Conservation (phyloP, 2,113 vertebrate genomes). For the Phaethornis superciliosus region DNA sequence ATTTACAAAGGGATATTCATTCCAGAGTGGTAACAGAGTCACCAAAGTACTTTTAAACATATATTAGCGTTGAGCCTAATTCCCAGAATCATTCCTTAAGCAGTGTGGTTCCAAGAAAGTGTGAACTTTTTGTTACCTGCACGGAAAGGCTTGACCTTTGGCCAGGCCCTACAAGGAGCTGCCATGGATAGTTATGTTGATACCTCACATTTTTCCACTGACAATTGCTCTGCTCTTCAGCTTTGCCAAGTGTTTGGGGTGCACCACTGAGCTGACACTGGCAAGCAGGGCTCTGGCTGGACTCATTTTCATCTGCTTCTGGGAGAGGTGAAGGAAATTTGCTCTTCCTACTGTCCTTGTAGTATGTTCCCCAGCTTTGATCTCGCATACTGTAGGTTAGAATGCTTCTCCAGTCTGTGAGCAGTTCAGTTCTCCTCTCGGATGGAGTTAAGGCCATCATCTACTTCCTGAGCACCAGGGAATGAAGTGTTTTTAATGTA, state of each 20-base stretch:
- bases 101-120: background rate
- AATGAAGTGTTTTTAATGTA: background rate
- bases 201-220: background rate
- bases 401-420: background rate
- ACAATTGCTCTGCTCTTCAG: background rate
- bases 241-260: background rate
- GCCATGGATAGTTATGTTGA: background rate
- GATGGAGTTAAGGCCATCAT: background rate
- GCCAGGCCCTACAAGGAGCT: background rate
- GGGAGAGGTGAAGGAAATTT: background rate
- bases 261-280: background rate
- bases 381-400: rapidly evolving
- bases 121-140: background rate
- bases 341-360: background rate
- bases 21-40: background rate
- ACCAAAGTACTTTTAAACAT: background rate
- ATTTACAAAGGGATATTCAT: background rate
- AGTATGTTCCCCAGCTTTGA: background rate
- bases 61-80: background rate
- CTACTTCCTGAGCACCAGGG: background rate
- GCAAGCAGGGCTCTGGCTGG: background rate
- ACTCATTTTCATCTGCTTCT: background rate
- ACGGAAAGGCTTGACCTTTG: background rate
- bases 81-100: background rate
- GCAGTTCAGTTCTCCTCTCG: background rate